Percentiles rank a stretch among this genome's conserved stretches.
Evolutionary conservation across 53 echinoderm and acorn worm genomes (phyloP).

Genomic region (Stichopus horrens): DNA sequence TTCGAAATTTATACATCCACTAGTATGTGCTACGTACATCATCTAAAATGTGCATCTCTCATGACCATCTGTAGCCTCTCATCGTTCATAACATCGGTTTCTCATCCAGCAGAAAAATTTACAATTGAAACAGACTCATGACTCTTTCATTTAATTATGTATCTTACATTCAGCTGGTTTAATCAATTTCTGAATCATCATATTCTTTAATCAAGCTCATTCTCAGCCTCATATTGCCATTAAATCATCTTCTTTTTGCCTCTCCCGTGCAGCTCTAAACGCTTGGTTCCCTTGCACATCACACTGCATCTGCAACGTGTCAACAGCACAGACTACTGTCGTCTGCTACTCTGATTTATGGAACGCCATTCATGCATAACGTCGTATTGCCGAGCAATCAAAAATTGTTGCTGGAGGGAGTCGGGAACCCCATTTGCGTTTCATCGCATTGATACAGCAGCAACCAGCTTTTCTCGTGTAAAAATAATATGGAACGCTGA

Average conservation of each 20-base stretch:
- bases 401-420: background rate
- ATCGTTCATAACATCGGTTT: too few species aligned
- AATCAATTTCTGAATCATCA: slow-evolving; percentile 6
- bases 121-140: background rate
- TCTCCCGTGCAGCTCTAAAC: background rate
- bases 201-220: background rate
- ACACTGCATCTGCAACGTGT: background rate
- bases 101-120: too few species aligned
- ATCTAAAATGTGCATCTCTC: too few species aligned
- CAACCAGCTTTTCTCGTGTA: background rate
- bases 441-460: background rate
- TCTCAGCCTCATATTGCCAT: background rate
- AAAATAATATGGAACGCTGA: background rate
- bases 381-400: slow-evolving; percentile 2
- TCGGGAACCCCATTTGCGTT: background rate
- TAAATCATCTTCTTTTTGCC: background rate
- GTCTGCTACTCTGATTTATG: slow-evolving; percentile 11
- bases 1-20: too few species aligned
- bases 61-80: too few species aligned
- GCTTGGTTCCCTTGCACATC: background rate
- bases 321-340: background rate
- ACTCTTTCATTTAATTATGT: background rate
- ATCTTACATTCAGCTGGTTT: background rate
- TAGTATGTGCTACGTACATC: too few species aligned
- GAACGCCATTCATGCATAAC: slow-evolving; percentile 18